Base-by-base conservation (phyloP, 2,113 vertebrate species). In the Boleophthalmus pectinirostris region DNA sequence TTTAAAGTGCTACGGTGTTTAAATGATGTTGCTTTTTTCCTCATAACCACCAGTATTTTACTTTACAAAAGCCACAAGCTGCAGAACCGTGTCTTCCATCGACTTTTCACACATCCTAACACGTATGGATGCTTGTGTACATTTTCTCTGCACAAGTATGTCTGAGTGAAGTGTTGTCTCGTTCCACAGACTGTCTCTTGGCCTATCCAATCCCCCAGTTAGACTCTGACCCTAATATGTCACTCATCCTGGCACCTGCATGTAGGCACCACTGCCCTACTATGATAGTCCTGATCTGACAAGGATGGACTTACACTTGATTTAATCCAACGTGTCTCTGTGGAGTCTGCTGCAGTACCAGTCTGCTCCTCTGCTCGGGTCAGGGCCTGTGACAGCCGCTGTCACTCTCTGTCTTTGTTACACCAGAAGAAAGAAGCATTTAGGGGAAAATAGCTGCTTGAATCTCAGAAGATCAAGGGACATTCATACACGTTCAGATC, bases 211-310 rank as follows among this genome's bases (percentile, higher is more conserved):
- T 87, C 65, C 45, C n/a, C 35, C 60, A 72, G 66, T 81, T 79
- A 71, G 64, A 79, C 76, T 79, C 74, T 87, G 87, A 91, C 89
- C 90, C 81, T 86, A 87, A 89, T 90, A 84, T 83, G 86, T 88
- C 88, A 88, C 63, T 92, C 89, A 88, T 85, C 49, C 64, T 73
- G 73, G 81, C 83, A 89, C 85, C 85, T 88, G 85, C 72, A 81
- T 86, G 83, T 87, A 78, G 79, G 81, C 80, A 79, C 82, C 54
- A 45, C 77, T 77, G 82, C 83, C 83, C 83, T 73, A 69, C 78
- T 69, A 89, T 85, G 87, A 80, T 83, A 81, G 76, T 86, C 90
- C 72, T 86, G 89, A 90, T 90, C 81, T 90, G 88, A 92, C 87
- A 87, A 75, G 79, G 79, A 87, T 82, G 82, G 87, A 89, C 82